These are phyloP conservation scores for Drosophila anomalata DNA, from an alignment of 2,888 invertebrate genomes.

Conservation along the genomic window DNA sequence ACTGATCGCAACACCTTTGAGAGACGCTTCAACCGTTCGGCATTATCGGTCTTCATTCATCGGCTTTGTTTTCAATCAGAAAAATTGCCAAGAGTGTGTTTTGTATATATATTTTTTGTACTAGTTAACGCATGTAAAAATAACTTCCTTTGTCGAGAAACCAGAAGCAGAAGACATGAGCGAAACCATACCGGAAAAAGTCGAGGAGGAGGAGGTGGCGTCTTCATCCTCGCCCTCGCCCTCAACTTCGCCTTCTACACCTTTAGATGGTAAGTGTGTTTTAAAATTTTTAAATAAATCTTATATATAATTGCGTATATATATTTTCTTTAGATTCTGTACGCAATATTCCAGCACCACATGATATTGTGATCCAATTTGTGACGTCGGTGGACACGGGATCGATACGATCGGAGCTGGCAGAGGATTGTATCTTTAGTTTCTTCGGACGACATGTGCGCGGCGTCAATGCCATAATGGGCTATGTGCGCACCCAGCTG, in stretches of 20 bases:
- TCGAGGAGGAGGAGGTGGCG: background rate
- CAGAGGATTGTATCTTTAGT: constrained; percentile 52
- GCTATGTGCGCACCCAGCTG: constrained; percentile 44
- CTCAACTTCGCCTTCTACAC: background rate
- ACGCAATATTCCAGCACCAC: background rate
- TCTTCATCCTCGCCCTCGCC: too few relatives aligned
- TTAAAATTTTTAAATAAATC: too few relatives aligned
- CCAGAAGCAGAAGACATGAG: background rate
- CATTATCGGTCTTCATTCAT: background rate
- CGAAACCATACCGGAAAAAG: background rate
- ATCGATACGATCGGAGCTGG: constrained; percentile 35
- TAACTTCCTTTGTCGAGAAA: background rate
- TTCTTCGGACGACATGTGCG: constrained; percentile 31
- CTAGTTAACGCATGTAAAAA: background rate
- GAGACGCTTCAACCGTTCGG: background rate
- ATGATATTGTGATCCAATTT: constrained; percentile 22
- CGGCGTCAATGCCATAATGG: constrained; percentile 23
- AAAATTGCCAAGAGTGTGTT: background rate
- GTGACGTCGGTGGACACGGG: constrained; percentile 37
- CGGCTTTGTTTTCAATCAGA: constrained; percentile 3
- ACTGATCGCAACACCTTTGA: background rate
- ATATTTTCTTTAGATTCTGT: background rate
- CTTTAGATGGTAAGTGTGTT: background rate
- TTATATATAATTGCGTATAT: background rate
- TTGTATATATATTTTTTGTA: background rate